Base-by-base conservation (phyloP, 2,113 vertebrate genomes). In the Passer montanus region DNA sequence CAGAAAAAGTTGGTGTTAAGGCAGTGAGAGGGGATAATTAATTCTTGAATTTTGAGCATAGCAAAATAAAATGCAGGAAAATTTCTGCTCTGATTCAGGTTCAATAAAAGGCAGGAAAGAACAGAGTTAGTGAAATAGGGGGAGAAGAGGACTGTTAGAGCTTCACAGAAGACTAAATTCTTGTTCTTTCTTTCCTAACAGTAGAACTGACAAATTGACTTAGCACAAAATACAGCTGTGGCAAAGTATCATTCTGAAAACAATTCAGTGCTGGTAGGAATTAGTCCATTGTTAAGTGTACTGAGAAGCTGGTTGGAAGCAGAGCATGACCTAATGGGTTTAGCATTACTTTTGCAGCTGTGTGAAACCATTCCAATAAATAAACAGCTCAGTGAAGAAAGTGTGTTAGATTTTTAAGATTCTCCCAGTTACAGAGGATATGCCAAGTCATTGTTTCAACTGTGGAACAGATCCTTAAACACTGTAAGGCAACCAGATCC, bases 281-380 rank as follows among this genome's bases (percentile, higher is more conserved):
- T 95, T 72, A 92, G 37, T 49, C 81, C 59, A 74, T 91, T 94
- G 89, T 93, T 93, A 88, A 96, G 78, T 33, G 44, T 7, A 52
- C 39, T 56, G 76, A 79, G 77, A 83, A 93, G 52, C 50, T 78
- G 47, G 14, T 75, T 83, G 72, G 72, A 94, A 91, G 89, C 89
- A 93, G 91, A 94, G 35, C 64, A 43, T 83, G 75, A 92, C 56
- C 93, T 95, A 68, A 87, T n/a, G 91, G 39, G 35, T 90, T 76
- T 52, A 95, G 72, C 69, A 78, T 92, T 75, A 84, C 81, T 75
- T 13, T 49, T 90, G 74, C 89, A 94, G 93, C 90, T 94, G 88
- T 86, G 76, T 87, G 90, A 96, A 92, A 90, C 49, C 49, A 43
- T 64, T 82, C 73, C 84, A 84, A 46, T 59, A 90, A 95, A 91